A percentile compares a stretch with the other conserved stretches of the same genome.
Conservation (phyloP, 2,113 vertebrate genomes). For the Chamaetylas fuelleborni region DNA sequence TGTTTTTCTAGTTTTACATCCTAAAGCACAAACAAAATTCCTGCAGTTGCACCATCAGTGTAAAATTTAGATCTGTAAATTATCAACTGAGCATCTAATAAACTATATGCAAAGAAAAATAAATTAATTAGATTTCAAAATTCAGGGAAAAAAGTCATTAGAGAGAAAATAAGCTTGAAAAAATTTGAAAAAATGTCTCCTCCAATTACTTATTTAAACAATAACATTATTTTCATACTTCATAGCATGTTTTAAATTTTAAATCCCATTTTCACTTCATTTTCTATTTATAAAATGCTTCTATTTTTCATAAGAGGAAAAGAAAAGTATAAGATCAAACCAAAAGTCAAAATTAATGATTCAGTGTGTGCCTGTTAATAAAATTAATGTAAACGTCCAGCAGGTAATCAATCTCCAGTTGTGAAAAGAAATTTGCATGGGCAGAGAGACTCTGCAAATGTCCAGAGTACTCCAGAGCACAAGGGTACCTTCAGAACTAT, state of each 20-base stretch:
- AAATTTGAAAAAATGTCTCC: not conserved
- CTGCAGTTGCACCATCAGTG: not conserved
- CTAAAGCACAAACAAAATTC: not conserved
- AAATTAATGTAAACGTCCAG: not conserved
- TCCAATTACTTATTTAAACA: not conserved
- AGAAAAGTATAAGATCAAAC: not conserved
- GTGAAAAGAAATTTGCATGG: not conserved
- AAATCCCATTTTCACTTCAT: not conserved
- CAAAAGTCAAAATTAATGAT: not conserved
- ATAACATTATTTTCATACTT: not conserved
- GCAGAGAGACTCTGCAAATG: not conserved
- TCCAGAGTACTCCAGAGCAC: rapidly evolving
- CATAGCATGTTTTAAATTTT: not conserved
- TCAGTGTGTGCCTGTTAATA: not conserved
- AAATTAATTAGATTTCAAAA: not conserved
- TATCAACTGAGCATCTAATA: not conserved
- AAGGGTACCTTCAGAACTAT: rapidly evolving
- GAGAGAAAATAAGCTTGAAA: not conserved
- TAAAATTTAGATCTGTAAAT: not conserved
- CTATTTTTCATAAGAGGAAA: not conserved
- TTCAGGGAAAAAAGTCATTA: not conserved
- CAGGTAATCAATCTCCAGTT: not conserved
- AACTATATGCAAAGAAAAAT: not conserved
- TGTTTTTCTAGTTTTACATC: not conserved
- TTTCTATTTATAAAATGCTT: not conserved